Evolutionary conservation across 2,888 invertebrate genomes (phyloP).

Genomic region (Chydorus sphaericus): DNA sequence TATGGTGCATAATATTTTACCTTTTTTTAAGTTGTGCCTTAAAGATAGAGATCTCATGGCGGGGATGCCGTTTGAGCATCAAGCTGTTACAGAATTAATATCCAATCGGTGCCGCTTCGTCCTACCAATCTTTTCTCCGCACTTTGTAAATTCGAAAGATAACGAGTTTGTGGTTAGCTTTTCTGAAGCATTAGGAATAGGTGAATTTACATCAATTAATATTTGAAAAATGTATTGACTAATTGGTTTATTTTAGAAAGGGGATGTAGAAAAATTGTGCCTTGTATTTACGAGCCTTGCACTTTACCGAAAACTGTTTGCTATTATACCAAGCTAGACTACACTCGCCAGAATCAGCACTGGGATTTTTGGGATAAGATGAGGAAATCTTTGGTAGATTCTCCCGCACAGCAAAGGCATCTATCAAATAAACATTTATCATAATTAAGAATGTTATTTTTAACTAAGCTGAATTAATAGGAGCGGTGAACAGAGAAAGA

Average conservation of each 20-base stretch:
- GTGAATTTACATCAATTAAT: constrained; percentile 32
- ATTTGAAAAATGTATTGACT: background rate
- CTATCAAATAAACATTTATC: no score
- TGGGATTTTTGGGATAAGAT: constrained; percentile 59
- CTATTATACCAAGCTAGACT: constrained; percentile 49
- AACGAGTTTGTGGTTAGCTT: constrained; percentile 65
- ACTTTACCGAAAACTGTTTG: constrained; percentile 46
- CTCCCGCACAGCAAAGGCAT: background rate
- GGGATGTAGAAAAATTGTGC: constrained; percentile 48
- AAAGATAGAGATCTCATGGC: constrained; percentile 56
- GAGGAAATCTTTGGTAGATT: constrained; percentile 34
- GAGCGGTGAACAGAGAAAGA: no score
- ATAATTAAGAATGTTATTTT: no score
- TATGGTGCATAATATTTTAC: constrained; percentile 7
- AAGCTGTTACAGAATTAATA: constrained; percentile 55
- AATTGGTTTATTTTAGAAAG: constrained; percentile 29
- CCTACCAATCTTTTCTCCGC: constrained; percentile 61
- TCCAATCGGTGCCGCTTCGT: constrained; percentile 60
- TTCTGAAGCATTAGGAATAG: constrained; percentile 64
- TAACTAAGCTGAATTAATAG: no score
- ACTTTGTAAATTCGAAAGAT: constrained; percentile 54
- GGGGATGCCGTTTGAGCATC: constrained; percentile 53
- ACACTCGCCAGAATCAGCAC: constrained; percentile 35
- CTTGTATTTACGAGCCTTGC: constrained; percentile 48
- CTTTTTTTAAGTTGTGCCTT: constrained; percentile 46